Base-by-base conservation (phyloP, 2,888 invertebrate genomes). In the Sussaba pulchella region DNA sequence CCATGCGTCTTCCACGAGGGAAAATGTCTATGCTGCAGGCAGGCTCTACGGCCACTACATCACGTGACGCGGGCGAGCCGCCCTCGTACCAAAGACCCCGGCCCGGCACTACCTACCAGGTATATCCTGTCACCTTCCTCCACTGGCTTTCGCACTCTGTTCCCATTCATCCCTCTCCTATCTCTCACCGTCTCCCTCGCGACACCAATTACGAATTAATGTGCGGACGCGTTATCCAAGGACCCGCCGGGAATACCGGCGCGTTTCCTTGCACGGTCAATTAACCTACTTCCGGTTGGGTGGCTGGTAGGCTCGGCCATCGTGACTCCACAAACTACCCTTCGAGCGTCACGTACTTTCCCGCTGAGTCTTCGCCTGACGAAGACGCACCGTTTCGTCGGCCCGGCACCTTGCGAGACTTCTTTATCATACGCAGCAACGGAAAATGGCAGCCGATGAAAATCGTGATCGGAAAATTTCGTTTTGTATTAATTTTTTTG, bases 191-290 rank as follows among this genome's bases (percentile, higher is more conserved):
- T 1, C 41, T 21, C 45, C 45, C 45, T 82, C 84, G 84, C 84
- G 83, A 85, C 86, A 85, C 87, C 88, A 88, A 89, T 89, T 88
- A 88, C 84, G 85, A 89, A 89, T 89, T 88, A 89, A 89, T 89
- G 86, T 81, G 85, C 83, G 80, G 79, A 85, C 85, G 85, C 83
- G 85, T 86, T 87, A 87, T 86, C 84, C 86, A 81, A 85, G 78
- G 72, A 69, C 70, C 87, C 85, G 80, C 71, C 63, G 88, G 85
- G 88, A 85, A 78, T 85, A 84, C 63, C 69, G 54, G 41, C 24
- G 64, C 64, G 39, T 54, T 82, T 83, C 73, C 84, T 82, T 84
- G 75, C 78, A 78, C 82, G 85, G 82, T 87, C 89, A 88, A 88
- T 88, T 88, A 88, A 88, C 87, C 88, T 83, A 87, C 83, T 87